phyloP scores from a whole-genome alignment of 2,888 invertebrate genomes.

The Geotrupes spiniger region DNA sequence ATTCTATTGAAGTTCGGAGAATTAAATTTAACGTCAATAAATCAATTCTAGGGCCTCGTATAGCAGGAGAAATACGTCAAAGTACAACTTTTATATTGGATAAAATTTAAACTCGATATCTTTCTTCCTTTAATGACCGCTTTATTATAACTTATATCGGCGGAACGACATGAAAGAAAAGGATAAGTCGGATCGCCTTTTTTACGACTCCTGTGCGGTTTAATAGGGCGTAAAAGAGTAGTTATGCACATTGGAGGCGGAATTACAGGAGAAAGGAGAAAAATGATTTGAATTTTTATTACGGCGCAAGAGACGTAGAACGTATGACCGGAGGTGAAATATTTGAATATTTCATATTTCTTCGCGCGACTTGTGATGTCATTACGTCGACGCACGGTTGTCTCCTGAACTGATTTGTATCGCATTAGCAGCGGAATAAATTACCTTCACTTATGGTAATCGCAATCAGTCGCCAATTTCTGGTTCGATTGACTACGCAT shows the following conservation, averaged over 20 bases:
- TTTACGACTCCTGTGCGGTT: conserved; percentile 16
- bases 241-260: conserved; percentile 1
- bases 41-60: no score
- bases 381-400: conserved; percentile 3
- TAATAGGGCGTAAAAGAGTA: conserved; percentile 27
- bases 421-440: conserved; percentile 12
- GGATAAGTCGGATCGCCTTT: conserved; percentile 28
- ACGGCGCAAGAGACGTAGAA: no score
- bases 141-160: conserved; percentile 23
- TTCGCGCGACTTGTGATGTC: neutral
- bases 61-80: no score
- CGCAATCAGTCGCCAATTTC: conserved; percentile 21
- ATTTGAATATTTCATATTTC: no score
- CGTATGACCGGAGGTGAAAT: no score
- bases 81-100: neutral
- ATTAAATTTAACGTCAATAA: no score
- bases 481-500: conserved; percentile 7
- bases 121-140: conserved; percentile 15
- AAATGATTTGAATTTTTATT: no score
- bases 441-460: conserved; percentile 36
- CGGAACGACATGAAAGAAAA: conserved; percentile 20
- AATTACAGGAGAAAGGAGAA: conserved; percentile 1
- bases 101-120: conserved; percentile 19
- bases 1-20: no score
- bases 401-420: conserved; percentile 1